These are phyloP conservation scores for Dipodomys spectabilis DNA, from an alignment of 2,113 vertebrate species.

Conservation along the genomic window DNA sequence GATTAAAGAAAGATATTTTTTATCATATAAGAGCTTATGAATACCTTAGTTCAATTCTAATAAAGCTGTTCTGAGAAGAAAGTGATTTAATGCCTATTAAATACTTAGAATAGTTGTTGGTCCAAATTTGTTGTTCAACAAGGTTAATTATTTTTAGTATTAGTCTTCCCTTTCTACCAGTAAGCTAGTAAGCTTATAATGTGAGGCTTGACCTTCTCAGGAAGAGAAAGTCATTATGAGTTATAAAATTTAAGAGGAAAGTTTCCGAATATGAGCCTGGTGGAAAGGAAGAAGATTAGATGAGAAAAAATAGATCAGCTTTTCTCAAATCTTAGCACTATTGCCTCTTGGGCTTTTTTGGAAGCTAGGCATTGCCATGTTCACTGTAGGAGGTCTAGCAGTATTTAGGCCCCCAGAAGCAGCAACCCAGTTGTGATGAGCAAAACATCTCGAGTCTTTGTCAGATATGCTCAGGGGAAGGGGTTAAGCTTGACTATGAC, in stretches of 20 bases:
- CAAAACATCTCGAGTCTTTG: not conserved
- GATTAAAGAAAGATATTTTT: not conserved
- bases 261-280: not conserved
- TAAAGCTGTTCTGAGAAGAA: not conserved
- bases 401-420: not conserved
- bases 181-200: not conserved
- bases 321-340: not conserved
- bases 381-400: not conserved
- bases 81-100: not conserved
- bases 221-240: not conserved
- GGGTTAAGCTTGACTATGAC: fast-evolving
- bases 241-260: not conserved
- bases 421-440: fast-evolving
- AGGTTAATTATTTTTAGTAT: not conserved
- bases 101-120: not conserved
- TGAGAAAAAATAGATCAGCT: not conserved
- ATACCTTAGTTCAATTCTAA: not conserved
- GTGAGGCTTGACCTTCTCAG: not conserved
- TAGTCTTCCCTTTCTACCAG: not conserved
- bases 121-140: not conserved
- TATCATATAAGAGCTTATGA: not conserved
- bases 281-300: too few species aligned
- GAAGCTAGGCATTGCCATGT: not conserved
- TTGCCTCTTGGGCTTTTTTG: not conserved
- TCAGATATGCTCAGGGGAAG: too few species aligned